A percentile compares a stretch with the other conserved stretches of the same genome.
Conservation (phyloP, 1,140 invertebrate genomes). For the Aphidius ervi region DNA sequence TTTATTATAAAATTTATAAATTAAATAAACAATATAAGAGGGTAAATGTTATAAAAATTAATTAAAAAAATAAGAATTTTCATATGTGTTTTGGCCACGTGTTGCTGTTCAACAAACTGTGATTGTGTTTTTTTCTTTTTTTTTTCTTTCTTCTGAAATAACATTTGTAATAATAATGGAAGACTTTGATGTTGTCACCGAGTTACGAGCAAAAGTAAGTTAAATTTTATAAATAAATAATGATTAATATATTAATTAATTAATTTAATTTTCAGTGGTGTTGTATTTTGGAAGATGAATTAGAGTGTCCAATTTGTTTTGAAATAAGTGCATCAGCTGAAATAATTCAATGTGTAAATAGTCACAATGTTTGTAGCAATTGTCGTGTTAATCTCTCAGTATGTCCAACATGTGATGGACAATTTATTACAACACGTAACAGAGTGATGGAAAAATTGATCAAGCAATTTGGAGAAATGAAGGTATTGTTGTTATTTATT, state of each 20-base stretch:
- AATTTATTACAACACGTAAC: conserved; percentile 49
- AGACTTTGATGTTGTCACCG: neutral
- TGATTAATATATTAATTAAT: neutral
- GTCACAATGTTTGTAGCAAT: conserved; percentile 50
- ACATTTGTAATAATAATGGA: neutral
- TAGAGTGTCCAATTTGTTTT: conserved; percentile 54
- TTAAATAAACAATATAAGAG: too few relatives aligned
- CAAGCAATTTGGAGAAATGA: conserved; percentile 37
- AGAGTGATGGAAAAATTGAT: conserved; percentile 52
- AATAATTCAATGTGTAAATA: conserved; percentile 52
- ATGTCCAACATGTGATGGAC: conserved; percentile 49
- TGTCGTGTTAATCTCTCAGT: conserved; percentile 48
- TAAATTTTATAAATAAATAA: neutral
- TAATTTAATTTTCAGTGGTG: conserved; percentile 18
- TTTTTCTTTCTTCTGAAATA: neutral
- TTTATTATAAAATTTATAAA: too few relatives aligned
- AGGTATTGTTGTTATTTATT: conserved; percentile 7
- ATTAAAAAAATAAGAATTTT: too few relatives aligned
- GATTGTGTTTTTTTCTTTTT: neutral
- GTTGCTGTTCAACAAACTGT: too few relatives aligned
- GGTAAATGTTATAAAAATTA: too few relatives aligned
- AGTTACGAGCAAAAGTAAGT: neutral
- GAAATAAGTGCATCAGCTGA: conserved; percentile 45
- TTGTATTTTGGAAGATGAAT: conserved; percentile 40
- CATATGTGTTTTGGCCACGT: too few relatives aligned